Evolutionary conservation across 2,113 vertebrate species (phyloP), one percentile per base, ranked within the genome.

Genomic region (Pipa parva): DNA sequence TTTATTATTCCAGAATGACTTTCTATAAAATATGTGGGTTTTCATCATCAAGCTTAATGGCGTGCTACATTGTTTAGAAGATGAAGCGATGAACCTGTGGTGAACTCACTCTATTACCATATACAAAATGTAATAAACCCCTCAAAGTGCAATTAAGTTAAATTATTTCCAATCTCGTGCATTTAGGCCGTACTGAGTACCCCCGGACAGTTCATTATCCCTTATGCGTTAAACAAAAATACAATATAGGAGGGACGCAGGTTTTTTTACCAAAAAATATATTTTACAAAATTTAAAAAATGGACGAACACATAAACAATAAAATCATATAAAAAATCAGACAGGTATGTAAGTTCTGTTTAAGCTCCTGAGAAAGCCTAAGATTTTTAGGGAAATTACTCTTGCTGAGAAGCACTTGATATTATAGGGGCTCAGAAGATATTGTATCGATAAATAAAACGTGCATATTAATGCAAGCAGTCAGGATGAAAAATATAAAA

Each of bases 41-140:
- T 79, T 72, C 75, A 81, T 77, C 75, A 76, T 77, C 73, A 64
- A 74, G 59, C 50, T 79, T 80, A 81, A 79, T 77, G 52, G 72
- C 72, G 49, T 61, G 57, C 64, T 74, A 59, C 59, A 73, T 75
- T 80, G 75, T 79, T 81, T 77, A 64, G 77, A 81, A 75, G 67
- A 71, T 73, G 80, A 76, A 70, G 63, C 42, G 71, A 71, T 63
- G 67, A 79, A 79, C 67, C 70, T 61, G 73, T 36, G 74, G 63
- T 76, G 73, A 83, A 77, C 63, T 79, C 36, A 46, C 77, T 72
- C 70, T 67, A 68, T 77, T 79, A 78, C 39, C 59, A 57, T 69
- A 9, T 74, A 79, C 74, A 56, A 79, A 77, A 82, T 51, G 63
- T 58, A 73, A 63, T 79, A 80, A 77, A 72, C n/a, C 74, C 42